These are phyloP conservation scores for Scaptomyza graminum DNA, from an alignment of 1,140 invertebrate genomes.

Conservation along the genomic window DNA sequence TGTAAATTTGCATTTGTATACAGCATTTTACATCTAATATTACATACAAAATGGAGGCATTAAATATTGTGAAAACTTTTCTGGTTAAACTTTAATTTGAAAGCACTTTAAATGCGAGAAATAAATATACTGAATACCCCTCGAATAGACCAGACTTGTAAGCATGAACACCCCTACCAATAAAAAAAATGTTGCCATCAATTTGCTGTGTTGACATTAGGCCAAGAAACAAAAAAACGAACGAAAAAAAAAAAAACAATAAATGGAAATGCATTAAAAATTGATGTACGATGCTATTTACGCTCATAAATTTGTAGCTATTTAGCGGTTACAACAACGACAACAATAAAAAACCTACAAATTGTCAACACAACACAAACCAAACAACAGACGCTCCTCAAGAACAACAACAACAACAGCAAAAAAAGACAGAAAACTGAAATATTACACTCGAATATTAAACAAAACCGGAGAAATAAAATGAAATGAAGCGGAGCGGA, in stretches of 20 bases:
- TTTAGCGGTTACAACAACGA: conserved; percentile 67
- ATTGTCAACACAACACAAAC: conserved; percentile 67
- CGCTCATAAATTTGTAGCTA: conserved; percentile 81
- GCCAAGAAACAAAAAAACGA: conserved; percentile 31
- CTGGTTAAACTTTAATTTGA: conserved; percentile 19
- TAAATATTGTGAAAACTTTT: not conserved
- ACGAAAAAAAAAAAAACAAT: conserved; percentile 24
- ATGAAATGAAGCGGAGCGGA: conserved; percentile 66
- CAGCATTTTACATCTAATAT: conserved; percentile 13
- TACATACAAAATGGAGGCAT: not conserved
- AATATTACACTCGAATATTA: conserved; percentile 79
- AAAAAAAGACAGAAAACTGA: conserved; percentile 56
- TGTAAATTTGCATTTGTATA: conserved; percentile 49
- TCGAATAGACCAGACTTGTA: not conserved
- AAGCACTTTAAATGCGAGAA: conserved; percentile 15
- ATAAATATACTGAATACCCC: conserved; percentile 3
- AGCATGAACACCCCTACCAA: not conserved
- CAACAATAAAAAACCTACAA: conserved; percentile 61
- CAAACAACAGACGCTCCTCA: conserved; percentile 37
- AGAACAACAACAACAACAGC: conserved; percentile 21
- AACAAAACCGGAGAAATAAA: conserved; percentile 58
- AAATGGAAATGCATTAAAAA: conserved; percentile 81
- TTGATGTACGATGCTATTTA: conserved; percentile 74
- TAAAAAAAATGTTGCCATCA: conserved; percentile 49
- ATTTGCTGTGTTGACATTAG: conserved; percentile 68